Conservation (phyloP, 1,140 invertebrate genomes). For the Penaeus chinensis region DNA sequence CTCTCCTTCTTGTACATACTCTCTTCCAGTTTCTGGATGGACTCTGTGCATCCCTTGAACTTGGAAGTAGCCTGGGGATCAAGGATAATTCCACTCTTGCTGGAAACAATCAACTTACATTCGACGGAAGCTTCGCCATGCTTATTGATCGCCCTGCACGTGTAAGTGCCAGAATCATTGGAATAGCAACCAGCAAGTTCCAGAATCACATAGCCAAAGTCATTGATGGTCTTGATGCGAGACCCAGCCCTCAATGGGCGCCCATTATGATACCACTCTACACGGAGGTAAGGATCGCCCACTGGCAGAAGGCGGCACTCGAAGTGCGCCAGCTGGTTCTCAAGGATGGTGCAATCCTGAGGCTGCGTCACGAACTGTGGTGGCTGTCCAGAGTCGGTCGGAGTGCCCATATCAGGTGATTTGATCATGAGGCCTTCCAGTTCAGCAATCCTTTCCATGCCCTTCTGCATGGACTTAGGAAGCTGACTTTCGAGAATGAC, state of each 20-base stretch:
- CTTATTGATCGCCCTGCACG: constrained; percentile 88
- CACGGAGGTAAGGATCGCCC: constrained; percentile 90
- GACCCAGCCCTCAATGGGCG: constrained; percentile 88
- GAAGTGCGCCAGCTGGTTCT: constrained; percentile 92
- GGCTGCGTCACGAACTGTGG: constrained; percentile 93
- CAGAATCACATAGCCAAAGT: constrained; percentile 89
- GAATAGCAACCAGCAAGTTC: constrained; percentile 90
- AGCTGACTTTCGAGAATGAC: constrained; percentile 92
- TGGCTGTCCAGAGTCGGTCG: constrained; percentile 82
- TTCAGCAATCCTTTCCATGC: constrained; percentile 92
- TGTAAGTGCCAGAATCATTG: constrained; percentile 88
- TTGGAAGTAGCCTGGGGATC: constrained; percentile 75
- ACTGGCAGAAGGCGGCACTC: constrained; percentile 90
- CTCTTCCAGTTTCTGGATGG: constrained; percentile 90
- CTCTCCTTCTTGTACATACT: constrained; percentile 86
- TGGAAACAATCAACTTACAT: constrained; percentile 81
- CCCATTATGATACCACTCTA: constrained; percentile 97
- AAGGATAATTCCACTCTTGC: constrained; percentile 86
- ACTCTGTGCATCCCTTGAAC: constrained; percentile 76
- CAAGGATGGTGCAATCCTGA: constrained; percentile 83
- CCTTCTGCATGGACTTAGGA: constrained; percentile 91
- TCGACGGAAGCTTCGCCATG: constrained; percentile 90
- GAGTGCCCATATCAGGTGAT: constrained; percentile 62
- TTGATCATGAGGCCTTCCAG: constrained; percentile 84
- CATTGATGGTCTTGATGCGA: constrained; percentile 90